Evolutionary conservation across 1,140 invertebrate species (phyloP), one percentile per base, ranked within the genome.

Genomic region (Lerema accius): DNA sequence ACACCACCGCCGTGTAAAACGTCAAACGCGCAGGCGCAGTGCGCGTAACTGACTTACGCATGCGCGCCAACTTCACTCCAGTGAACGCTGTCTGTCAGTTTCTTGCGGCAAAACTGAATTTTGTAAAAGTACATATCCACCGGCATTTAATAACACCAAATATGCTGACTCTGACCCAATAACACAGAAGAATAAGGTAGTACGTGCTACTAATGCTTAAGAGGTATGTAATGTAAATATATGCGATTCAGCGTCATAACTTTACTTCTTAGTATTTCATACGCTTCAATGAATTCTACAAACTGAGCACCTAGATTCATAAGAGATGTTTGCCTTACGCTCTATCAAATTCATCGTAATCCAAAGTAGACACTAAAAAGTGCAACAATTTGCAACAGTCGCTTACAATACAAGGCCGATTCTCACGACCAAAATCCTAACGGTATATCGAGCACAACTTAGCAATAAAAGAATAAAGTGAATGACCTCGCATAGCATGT

Each of bases 1-100:
- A 83, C 84, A 82, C 78, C 87, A 90, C 87, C 87, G 87, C 87
- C 87, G 87, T 88, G 73, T 89, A 89, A 78, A 80, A 78, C 86
- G 86, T 87, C 82, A 84, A 80, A 82, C 87, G 87, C 87, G 87
- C 87, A 86, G 67, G 84, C 87, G 87, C 87, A 82, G 79, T 80
- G 81, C 87, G 78, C 78, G 78, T 80, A 78, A 90, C 86, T 90
- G 87, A 84, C 80, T 79, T 83, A 81, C 78, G 80, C 84, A 78
- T 82, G 82, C 85, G 82, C 72, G 67, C 76, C 62, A 82, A 88
- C 85, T 90, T 90, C 87, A 82, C 69, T 63, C 56, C 69, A 56
- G 60, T 78, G 26, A 28, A 53, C 63, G 59, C 46, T 50, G 66
- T 65, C 65, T 63, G 55, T 46, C 37, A 56, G 28, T 58, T 58